A percentile compares a stretch with the other conserved stretches of the same genome.
Evolutionary conservation across 2,113 vertebrate genomes (phyloP).

Genomic region (Serinus canaria): DNA sequence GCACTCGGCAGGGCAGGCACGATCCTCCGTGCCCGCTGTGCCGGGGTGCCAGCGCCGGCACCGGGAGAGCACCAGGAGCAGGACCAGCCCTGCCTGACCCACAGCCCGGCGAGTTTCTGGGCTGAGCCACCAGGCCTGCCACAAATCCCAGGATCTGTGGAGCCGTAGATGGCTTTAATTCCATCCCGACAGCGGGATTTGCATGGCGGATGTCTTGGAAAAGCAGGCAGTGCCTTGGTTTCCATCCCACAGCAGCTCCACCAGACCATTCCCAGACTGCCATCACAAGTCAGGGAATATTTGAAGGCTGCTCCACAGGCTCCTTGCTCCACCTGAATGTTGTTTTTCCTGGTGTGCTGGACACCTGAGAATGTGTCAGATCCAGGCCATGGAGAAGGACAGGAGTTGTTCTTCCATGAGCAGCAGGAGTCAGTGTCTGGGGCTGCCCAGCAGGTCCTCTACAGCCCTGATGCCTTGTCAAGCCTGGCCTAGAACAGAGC

Average conservation of each 20-base stretch:
- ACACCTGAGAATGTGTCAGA: background rate
- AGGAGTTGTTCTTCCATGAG: background rate
- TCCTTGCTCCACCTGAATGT: background rate
- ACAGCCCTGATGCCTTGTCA: background rate
- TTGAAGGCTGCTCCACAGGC: background rate
- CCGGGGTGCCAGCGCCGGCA: fast-evolving
- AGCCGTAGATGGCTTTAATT: fast-evolving
- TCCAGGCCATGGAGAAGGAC: background rate
- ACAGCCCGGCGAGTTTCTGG: background rate
- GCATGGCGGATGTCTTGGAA: background rate
- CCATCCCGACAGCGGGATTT: background rate
- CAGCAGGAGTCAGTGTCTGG: background rate
- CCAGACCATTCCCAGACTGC: background rate
- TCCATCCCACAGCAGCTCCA: background rate
- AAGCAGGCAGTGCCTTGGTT: background rate
- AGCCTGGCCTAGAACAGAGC: background rate
- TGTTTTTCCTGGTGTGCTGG: background rate
- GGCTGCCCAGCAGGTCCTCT: background rate
- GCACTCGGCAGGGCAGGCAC: background rate
- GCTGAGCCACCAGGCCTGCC: background rate
- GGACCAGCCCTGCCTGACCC: background rate
- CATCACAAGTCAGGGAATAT: background rate
- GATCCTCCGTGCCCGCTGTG: fast-evolving
- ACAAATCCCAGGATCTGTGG: fast-evolving
- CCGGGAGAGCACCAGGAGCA: background rate